Percentiles rank a stretch among this genome's conserved stretches.
Evolutionary conservation across 2,797 vertebrate species (phyloP).

Genomic region (Melanotaenia maccullochi): DNA sequence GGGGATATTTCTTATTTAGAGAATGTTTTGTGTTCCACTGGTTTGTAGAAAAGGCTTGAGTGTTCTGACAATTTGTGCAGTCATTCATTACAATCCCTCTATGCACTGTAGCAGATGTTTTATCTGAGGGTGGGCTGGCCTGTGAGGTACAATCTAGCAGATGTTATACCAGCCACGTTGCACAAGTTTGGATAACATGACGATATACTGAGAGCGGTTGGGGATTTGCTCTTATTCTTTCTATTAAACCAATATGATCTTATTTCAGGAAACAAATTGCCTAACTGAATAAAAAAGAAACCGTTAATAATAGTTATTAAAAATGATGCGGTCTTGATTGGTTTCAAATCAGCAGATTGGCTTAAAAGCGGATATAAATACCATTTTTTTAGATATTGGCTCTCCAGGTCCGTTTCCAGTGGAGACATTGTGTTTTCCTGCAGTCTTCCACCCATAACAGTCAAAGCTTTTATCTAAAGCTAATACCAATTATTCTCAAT

Average conservation of each 20-base stretch:
- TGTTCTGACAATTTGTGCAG: conserved; percentile 50
- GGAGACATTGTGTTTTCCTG: conserved; percentile 5
- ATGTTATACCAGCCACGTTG: conserved; percentile 8
- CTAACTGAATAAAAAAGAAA: neutral
- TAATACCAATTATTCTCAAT: conserved; percentile 30
- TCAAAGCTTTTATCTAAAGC: conserved; percentile 32
- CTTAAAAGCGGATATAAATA: neutral
- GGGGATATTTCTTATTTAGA: conserved; percentile 37
- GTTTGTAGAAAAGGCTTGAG: conserved; percentile 52
- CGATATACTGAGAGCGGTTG: neutral
- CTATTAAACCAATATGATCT: neutral
- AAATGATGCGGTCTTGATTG: neutral
- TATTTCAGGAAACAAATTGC: neutral
- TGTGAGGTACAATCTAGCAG: conserved; percentile 5
- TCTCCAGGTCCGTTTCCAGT: neutral
- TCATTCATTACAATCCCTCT: conserved; percentile 38
- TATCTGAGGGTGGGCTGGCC: conserved; percentile 15
- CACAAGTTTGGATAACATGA: conserved; percentile 6
- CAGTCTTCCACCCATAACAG: conserved; percentile 10
- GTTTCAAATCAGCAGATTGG: neutral
- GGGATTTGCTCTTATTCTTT: conserved; percentile 1
- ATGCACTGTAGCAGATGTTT: conserved; percentile 18
- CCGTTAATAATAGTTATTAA: neutral
- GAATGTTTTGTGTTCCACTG: conserved; percentile 50
- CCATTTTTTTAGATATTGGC: neutral